A percentile compares a stretch with the other conserved stretches of the same genome.
Evolutionary conservation across 1,140 invertebrate species (phyloP).

Genomic region (Nomia melanderi): DNA sequence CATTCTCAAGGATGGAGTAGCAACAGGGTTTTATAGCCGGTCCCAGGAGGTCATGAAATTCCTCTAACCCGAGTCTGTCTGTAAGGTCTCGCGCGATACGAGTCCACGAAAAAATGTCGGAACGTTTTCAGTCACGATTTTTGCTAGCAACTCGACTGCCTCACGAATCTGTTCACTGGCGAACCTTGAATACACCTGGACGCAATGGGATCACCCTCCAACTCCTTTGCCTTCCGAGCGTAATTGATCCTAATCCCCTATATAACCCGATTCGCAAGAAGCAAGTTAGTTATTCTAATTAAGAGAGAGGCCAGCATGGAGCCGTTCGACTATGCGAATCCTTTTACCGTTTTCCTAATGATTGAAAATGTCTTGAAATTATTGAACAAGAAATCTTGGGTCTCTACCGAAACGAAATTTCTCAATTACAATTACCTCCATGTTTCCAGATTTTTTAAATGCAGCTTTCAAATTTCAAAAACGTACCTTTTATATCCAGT

Average conservation of each 20-base stretch:
- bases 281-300: not conserved
- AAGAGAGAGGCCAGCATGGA: no score
- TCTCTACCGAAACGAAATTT: no score
- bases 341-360: no score
- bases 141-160: not conserved
- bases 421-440: no score
- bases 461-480: no score
- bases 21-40: conserved; percentile 56
- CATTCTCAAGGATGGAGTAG: conserved; percentile 37
- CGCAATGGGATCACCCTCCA: not conserved
- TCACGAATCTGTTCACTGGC: not conserved
- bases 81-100: conserved; percentile 15
- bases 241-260: not conserved
- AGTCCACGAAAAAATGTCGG: conserved; percentile 22
- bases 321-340: no score
- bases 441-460: no score
- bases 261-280: not conserved
- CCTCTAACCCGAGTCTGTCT: conserved; percentile 42
- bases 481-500: no score
- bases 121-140: no score
- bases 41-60: conserved; percentile 49
- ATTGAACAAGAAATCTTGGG: no score
- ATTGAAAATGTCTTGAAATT: no score
- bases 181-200: not conserved
- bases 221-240: not conserved